Evolutionary conservation across 2,113 vertebrate species (phyloP).

Genomic region (Trematocara unimaculatum): DNA sequence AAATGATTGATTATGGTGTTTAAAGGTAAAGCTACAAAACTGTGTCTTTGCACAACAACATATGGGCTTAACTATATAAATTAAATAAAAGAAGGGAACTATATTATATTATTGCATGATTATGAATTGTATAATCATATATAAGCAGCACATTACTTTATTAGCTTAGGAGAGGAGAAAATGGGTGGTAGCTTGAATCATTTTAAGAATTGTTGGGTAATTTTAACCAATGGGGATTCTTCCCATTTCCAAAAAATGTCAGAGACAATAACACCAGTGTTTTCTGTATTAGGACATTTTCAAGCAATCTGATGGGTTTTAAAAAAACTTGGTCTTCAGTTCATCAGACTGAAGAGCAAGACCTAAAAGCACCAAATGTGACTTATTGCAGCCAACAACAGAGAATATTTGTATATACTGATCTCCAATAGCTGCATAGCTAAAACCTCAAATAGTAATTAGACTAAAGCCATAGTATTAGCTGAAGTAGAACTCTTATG

Average conservation of each 20-base stretch:
- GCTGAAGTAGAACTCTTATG: background rate
- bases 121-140: background rate
- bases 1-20: background rate
- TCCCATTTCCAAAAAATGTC: background rate
- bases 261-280: background rate
- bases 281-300: background rate
- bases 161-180: background rate
- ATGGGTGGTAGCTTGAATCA: rapidly evolving
- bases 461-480: background rate
- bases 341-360: background rate
- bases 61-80: background rate
- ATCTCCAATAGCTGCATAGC: background rate
- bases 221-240: background rate
- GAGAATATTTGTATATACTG: background rate
- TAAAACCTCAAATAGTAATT: background rate
- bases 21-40: background rate
- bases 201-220: background rate
- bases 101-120: background rate
- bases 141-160: background rate
- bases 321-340: background rate
- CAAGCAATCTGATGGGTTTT: background rate
- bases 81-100: rapidly evolving
- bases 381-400: background rate
- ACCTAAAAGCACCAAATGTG: background rate
- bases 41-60: background rate